These are phyloP conservation scores for Chesias legatella DNA, from an alignment of 2,888 invertebrate species.

Conservation along the genomic window DNA sequence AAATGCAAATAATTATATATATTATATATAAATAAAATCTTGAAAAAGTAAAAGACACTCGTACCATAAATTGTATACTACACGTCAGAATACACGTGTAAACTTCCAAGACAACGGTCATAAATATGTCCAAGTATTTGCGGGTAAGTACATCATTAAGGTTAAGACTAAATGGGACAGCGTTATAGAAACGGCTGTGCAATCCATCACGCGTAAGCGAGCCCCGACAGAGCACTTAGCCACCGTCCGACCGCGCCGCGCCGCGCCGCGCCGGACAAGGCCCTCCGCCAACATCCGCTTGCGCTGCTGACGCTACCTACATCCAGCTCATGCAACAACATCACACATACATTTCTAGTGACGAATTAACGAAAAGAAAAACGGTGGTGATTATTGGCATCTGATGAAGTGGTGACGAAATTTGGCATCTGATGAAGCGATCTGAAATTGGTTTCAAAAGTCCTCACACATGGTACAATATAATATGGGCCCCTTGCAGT, in stretches of 20 bases:
- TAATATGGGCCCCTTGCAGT: no score
- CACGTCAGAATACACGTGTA: no score
- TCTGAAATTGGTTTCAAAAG: no score
- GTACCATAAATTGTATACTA: no score
- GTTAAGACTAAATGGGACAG: conserved; percentile 51
- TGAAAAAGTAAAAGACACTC: no score
- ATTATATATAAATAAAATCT: no score
- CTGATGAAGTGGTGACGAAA: no score
- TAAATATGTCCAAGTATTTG: conserved; percentile 43
- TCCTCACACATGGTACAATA: no score
- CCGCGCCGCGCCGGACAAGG: conserved; percentile 49
- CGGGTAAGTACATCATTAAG: conserved; percentile 43
- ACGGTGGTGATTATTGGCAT: no score
- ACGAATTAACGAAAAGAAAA: no score
- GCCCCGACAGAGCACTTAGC: conserved; percentile 69
- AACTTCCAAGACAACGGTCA: conserved; percentile 32
- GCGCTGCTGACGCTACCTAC: conserved; percentile 26
- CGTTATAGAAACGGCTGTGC: conserved; percentile 49
- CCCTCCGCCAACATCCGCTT: conserved; percentile 48
- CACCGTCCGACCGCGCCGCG: conserved; percentile 61
- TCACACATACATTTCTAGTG: conserved; percentile 1
- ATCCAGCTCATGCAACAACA: conserved; percentile 11
- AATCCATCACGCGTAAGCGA: conserved; percentile 67
- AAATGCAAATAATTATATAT: no score
- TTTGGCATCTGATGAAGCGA: no score